phyloP scores from a whole-genome alignment of 92 coral and sea anemone genomes.

The Chrysogorgia sp. region DNA sequence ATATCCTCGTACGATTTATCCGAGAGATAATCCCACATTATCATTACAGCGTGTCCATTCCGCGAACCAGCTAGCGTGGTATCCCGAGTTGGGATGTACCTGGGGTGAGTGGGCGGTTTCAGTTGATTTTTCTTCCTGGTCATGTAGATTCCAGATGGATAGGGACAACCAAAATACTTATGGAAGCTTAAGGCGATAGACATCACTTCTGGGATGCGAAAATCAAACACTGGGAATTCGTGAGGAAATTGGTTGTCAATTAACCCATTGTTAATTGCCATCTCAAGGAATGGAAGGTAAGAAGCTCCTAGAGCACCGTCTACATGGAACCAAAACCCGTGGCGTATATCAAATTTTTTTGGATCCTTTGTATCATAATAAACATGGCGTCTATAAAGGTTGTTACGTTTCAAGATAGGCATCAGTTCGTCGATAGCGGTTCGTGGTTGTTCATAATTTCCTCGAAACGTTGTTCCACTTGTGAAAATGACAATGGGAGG shows the following conservation, averaged over 20 bases:
- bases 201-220: constrained; percentile 27
- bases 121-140: constrained; percentile 2
- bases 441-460: not conserved
- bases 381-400: not conserved
- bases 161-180: constrained; percentile 26
- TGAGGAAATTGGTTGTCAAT: not conserved
- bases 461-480: not conserved
- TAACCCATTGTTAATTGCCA: constrained; percentile 23
- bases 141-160: not conserved
- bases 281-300: constrained; percentile 7
- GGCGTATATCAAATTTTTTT: not conserved
- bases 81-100: not conserved
- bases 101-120: not conserved
- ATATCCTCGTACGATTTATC: not conserved
- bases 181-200: constrained; percentile 13
- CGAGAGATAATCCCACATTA: constrained; percentile 16
- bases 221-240: constrained; percentile 23
- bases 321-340: constrained; percentile 30
- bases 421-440: not conserved
- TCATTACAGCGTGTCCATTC: constrained; percentile 5
- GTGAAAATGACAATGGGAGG: constrained; percentile 8
- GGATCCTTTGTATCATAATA: not conserved
- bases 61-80: constrained; percentile 11
- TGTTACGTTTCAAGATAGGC: not conserved
- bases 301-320: constrained; percentile 17